Conservation (phyloP, 1,140 invertebrate genomes). For the Cheumatopsyche charites region DNA sequence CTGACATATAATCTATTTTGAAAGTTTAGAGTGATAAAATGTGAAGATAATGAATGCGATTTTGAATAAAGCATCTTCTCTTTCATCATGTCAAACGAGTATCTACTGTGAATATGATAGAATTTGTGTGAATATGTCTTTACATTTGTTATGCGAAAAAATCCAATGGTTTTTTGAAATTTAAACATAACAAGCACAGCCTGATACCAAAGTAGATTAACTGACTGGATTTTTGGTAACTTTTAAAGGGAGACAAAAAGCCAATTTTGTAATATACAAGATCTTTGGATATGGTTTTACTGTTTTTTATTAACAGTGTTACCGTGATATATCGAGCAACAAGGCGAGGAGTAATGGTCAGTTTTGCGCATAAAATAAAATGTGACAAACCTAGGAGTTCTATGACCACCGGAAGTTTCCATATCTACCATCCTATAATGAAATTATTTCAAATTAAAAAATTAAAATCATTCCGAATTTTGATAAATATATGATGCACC, state of each 20-base stretch:
- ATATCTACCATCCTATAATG: slow-evolving; percentile 66
- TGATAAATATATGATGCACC: slow-evolving; percentile 6
- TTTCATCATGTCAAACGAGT: too few species aligned
- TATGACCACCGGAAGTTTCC: slow-evolving; percentile 67
- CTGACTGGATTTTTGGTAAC: too few species aligned
- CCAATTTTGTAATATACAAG: slow-evolving; percentile 29
- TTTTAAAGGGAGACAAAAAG: not conserved
- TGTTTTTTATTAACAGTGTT: slow-evolving; percentile 21
- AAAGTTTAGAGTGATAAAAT: too few species aligned
- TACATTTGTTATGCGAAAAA: too few species aligned
- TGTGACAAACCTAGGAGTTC: slow-evolving; percentile 68
- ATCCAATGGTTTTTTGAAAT: too few species aligned
- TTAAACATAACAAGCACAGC: too few species aligned
- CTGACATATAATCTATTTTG: too few species aligned
- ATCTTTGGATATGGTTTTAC: slow-evolving; percentile 20
- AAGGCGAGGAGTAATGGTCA: slow-evolving; percentile 51
- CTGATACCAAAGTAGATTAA: too few species aligned
- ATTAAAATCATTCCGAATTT: slow-evolving; percentile 31
- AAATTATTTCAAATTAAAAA: slow-evolving; percentile 47
- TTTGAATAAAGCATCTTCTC: too few species aligned
- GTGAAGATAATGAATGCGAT: too few species aligned
- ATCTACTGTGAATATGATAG: too few species aligned
- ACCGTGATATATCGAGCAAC: slow-evolving; percentile 26
- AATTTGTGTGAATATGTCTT: too few species aligned
- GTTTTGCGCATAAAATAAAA: slow-evolving; percentile 54